Percentiles rank a stretch among this genome's conserved stretches.
phyloP scores from a whole-genome alignment of 2,888 invertebrate genomes.

The Hyles lineata region DNA sequence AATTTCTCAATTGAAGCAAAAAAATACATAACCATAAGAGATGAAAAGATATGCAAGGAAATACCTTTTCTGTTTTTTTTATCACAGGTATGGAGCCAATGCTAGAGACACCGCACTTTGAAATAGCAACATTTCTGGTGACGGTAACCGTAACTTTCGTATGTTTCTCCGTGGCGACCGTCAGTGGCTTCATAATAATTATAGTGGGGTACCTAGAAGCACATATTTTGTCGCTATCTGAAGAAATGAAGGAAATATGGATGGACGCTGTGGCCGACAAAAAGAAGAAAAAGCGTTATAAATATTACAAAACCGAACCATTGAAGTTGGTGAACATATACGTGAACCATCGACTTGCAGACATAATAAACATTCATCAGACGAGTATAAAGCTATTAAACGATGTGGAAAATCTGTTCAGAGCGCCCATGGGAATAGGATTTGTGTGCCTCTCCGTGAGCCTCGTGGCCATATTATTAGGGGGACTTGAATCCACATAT shows the following conservation, averaged over 20 bases:
- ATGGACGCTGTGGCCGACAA: conserved; percentile 47
- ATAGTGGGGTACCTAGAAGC: conserved; percentile 63
- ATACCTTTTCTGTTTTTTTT: background rate
- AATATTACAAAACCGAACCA: conserved; percentile 3
- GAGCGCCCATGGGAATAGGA: conserved; percentile 51
- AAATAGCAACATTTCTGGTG: conserved; percentile 51
- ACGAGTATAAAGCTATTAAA: conserved; percentile 44
- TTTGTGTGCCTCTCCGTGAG: conserved; percentile 49
- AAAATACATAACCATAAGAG: too few species aligned
- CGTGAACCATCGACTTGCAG: conserved; percentile 41
- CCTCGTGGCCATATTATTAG: conserved; percentile 54
- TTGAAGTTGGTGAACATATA: conserved; percentile 39
- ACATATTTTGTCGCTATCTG: conserved; percentile 58
- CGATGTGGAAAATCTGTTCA: conserved; percentile 50
- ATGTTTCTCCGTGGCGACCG: conserved; percentile 53
- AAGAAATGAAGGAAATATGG: conserved; percentile 59
- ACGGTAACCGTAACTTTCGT: conserved; percentile 45
- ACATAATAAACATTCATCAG: conserved; percentile 48
- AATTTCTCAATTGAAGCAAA: too few species aligned
- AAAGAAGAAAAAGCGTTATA: conserved; percentile 28
- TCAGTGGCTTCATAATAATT: conserved; percentile 57
- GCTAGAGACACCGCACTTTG: conserved; percentile 61
- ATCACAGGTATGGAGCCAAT: conserved; percentile 62
- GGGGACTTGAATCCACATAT: conserved; percentile 58
- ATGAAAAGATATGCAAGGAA: too few species aligned